A percentile compares a stretch with the other conserved stretches of the same genome.
These are phyloP conservation scores for Drosophila lutescens DNA, from an alignment of 2,888 invertebrate species.

Conservation along the genomic window DNA sequence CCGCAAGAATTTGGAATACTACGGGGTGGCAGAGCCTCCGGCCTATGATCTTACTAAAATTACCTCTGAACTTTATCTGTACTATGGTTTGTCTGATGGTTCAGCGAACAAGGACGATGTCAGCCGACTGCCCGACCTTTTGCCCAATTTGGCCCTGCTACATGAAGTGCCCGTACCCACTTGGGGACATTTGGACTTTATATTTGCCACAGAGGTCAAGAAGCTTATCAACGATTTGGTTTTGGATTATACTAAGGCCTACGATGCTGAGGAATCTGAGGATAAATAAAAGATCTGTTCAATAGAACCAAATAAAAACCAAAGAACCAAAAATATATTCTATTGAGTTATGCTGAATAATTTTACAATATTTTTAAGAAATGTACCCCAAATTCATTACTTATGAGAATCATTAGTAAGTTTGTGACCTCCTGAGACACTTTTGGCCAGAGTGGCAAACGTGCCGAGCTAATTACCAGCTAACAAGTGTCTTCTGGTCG, in stretches of 20 bases:
- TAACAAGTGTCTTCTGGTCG: constrained; percentile 43
- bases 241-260: constrained; percentile 55
- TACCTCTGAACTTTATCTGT: constrained; percentile 67
- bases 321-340: no score
- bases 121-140: constrained; percentile 51
- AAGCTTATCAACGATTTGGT: constrained; percentile 70
- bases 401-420: neutral
- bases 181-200: constrained; percentile 81
- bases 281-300: neutral
- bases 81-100: constrained; percentile 66
- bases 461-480: constrained; percentile 41
- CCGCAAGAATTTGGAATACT: constrained; percentile 60
- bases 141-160: constrained; percentile 59
- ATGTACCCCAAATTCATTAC: neutral
- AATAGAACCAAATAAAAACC: no score
- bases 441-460: constrained; percentile 16
- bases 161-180: constrained; percentile 67
- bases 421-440: neutral
- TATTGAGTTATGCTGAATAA: neutral
- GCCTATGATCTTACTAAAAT: constrained; percentile 69
- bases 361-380: no score
- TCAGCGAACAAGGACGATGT: constrained; percentile 69
- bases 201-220: constrained; percentile 75
- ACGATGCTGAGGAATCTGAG: constrained; percentile 48
- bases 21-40: constrained; percentile 65